Evolutionary conservation across 2,888 invertebrate genomes (phyloP).

Genomic region (Leptopterna dolabrata): DNA sequence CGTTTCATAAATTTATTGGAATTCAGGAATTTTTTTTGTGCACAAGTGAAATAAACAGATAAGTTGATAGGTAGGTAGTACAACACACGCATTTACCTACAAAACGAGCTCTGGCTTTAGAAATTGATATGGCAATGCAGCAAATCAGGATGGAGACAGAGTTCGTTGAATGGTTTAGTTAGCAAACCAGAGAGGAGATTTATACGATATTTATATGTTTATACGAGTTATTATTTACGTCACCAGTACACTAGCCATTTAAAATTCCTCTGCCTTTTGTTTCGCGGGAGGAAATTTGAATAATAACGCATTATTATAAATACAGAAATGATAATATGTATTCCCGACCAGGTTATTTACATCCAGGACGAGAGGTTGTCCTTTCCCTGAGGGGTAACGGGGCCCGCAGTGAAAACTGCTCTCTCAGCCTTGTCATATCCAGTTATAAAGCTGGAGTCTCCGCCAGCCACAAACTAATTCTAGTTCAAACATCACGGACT

Average conservation of each 20-base stretch:
- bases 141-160: no score
- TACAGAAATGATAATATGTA: background rate
- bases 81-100: no score
- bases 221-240: background rate
- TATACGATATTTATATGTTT: background rate
- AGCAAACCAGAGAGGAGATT: background rate
- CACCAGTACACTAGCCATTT: background rate
- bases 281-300: background rate
- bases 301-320: slow-evolving; percentile 7
- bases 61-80: no score
- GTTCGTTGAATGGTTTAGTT: no score
- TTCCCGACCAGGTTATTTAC: background rate
- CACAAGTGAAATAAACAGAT: no score
- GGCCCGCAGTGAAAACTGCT: background rate
- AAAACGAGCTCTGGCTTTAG: no score
- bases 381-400: slow-evolving; percentile 2
- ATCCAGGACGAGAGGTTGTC: slow-evolving; percentile 7
- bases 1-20: no score
- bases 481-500: background rate
- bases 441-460: background rate
- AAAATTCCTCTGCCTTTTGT: background rate
- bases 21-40: no score
- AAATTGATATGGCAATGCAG: no score
- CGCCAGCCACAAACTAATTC: slow-evolving; percentile 7
- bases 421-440: slow-evolving; percentile 11